Percentiles rank a stretch among this genome's conserved stretches.
phyloP scores from a whole-genome alignment of 2,797 vertebrate genomes.

The Todus mexicanus region DNA sequence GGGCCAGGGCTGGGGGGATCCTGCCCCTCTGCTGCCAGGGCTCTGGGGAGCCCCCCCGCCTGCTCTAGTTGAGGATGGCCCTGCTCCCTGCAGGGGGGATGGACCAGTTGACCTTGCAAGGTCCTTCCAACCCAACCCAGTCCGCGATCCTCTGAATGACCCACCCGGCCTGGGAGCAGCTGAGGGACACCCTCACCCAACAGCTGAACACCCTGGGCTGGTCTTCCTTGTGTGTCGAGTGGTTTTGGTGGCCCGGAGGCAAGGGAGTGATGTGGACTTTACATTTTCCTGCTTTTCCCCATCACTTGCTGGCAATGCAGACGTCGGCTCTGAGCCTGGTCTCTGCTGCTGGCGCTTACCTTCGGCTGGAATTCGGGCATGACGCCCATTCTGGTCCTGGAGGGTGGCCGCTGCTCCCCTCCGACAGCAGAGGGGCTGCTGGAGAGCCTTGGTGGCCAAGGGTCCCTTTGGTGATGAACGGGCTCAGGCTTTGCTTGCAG shows the following conservation, averaged over 20 bases:
- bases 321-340: rapidly evolving
- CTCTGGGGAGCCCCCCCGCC: no score
- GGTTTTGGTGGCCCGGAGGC: rapidly evolving
- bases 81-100: no score
- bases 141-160: no score
- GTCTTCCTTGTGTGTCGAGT: rapidly evolving
- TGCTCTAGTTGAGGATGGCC: no score
- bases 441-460: background rate
- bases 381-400: rapidly evolving
- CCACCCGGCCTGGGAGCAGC: rapidly evolving
- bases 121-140: background rate
- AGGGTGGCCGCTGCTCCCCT: background rate
- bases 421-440: background rate
- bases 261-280: rapidly evolving
- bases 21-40: no score
- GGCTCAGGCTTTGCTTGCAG: background rate
- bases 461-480: background rate
- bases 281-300: background rate
- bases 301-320: rapidly evolving
- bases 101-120: background rate
- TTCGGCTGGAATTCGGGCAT: background rate
- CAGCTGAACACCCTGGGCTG: rapidly evolving
- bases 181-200: rapidly evolving
- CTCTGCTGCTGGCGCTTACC: rapidly evolving
- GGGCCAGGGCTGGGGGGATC: no score